Evolutionary conservation across 2,113 vertebrate species (phyloP), one percentile per base, ranked within the genome.

Genomic region (Bombycilla garrulus): DNA sequence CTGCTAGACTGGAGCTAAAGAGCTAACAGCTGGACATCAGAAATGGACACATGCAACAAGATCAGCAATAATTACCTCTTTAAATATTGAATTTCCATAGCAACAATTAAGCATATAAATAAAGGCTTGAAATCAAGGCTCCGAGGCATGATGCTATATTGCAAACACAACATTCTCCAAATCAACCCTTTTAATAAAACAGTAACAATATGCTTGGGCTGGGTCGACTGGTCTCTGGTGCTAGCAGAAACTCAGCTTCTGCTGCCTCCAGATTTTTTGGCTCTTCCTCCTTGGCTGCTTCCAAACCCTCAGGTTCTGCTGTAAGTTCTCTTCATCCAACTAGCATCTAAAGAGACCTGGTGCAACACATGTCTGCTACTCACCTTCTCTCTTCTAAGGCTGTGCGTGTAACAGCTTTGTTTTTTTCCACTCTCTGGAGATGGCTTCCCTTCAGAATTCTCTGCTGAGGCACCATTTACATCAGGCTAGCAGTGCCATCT

Each of bases 41-140:
- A 97, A 98, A 98, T 97, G 98, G 98, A 98, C 98, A 98, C 98
- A 98, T 97, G 98, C 98, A 98, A 98, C 98, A 98, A 98, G 98
- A 98, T 98, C 98, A 98, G 98, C 98, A 98, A 98, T 98, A 98
- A 98, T 98, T 98, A 98, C 98, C 98, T 98, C 98, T 98, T 98
- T 98, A 98, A 98, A 98, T 98, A 98, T 98, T 98, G 98, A 98
- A 98, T 98, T 98, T 98, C 98, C 98, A 98, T 98, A 98, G 98
- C 98, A 98, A 98, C 98, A 98, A 98, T 98, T 98, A 98, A 97
- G 97, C 97, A 97, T 95, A 98, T 98, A 98, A 98, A 98, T 98
- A 98, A 98, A 98, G 96, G 97, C 96, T 97, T 96, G 96, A 97
- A 98, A 98, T 96, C 96, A 96, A 97, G 97, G 96, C 96, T 97